Base-by-base conservation (phyloP, 2,797 vertebrate genomes). In the Dendrocincla fuliginosa region DNA sequence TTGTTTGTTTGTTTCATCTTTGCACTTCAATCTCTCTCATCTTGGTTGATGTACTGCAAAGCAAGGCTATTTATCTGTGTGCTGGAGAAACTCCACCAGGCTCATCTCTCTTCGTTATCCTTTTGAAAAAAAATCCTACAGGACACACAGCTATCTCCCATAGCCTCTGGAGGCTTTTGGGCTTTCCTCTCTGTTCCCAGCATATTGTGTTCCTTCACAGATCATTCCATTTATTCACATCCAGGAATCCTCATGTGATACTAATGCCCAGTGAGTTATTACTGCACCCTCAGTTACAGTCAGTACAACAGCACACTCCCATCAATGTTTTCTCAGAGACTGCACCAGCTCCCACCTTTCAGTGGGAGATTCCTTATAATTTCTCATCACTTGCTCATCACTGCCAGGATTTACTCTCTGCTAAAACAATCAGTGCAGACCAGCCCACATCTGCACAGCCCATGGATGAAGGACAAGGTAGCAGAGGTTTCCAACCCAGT, bases 1-100 rank as follows among this genome's bases (percentile, higher is more conserved):
- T 55, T 95, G 74, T 35, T 67, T 46, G 28, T 27, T 49, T 49
- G 69, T 93, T 94, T 95, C 77, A 68, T 92, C 91, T 94, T 65
- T 87, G 41, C 57, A 63, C 63, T 92, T 86, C 44, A 87, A 90
- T 75, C 5, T 3, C 65, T 65, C 57, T 69, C 47, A 73, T 77
- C 79, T 69, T 77, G 42, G 56, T 50, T 23, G 12, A 53, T 82
- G 46, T 33, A 55, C 39, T 41, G 80, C 47, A 55, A 67, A 92
- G 33, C 13, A 57, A 84, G 25, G 63, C 44, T 91, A 53, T 75
- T 94, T 91, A 23, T 68, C 47, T 78, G 25, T 82, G 37, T 78
- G 32, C 70, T 60, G 61, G 19, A 78, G 32, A 20, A 94, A 41
- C 10, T 89, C 49, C 22, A 70, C 24, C 25, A 44, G 25, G 14